Percentiles rank a stretch among this genome's conserved stretches.
These are phyloP conservation scores for Trichogramma dendrolimi DNA, from an alignment of 2,888 invertebrate species.

Conservation along the genomic window DNA sequence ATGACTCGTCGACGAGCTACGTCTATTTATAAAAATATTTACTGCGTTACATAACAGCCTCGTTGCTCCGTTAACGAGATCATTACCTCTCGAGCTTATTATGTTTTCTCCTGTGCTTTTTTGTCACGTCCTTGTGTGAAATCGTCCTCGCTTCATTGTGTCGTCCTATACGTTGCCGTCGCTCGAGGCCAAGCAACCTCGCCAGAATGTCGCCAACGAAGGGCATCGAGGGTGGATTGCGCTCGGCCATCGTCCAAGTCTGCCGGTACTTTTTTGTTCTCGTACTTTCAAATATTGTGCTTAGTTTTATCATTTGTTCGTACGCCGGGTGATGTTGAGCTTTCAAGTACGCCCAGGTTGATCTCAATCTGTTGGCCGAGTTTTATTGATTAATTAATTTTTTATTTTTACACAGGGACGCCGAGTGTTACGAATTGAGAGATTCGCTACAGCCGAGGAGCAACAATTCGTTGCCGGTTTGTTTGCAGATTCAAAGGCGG, in stretches of 20 bases:
- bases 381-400: not conserved
- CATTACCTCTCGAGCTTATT: too few relatives aligned
- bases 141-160: not conserved
- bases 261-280: constrained; percentile 49
- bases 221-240: constrained; percentile 52
- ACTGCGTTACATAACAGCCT: too few relatives aligned
- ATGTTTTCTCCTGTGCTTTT: too few relatives aligned
- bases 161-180: not conserved
- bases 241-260: constrained; percentile 49
- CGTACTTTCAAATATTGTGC: constrained; percentile 53
- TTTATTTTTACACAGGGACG: too few relatives aligned
- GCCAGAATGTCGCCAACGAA: constrained; percentile 53
- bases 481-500: too few relatives aligned
- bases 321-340: constrained; percentile 56
- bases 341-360: constrained; percentile 55
- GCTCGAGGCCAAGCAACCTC: constrained; percentile 43
- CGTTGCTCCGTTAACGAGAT: too few relatives aligned
- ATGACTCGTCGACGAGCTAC: too few relatives aligned
- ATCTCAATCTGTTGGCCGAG: constrained; percentile 42
- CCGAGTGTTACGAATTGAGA: too few relatives aligned
- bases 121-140: too few relatives aligned
- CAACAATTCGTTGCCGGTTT: too few relatives aligned
- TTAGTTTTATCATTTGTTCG: constrained; percentile 54
- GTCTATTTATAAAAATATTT: too few relatives aligned
- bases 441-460: too few relatives aligned